These are phyloP conservation scores for Stramonita haemastoma DNA, from an alignment of 2,888 invertebrate genomes.

Conservation along the genomic window DNA sequence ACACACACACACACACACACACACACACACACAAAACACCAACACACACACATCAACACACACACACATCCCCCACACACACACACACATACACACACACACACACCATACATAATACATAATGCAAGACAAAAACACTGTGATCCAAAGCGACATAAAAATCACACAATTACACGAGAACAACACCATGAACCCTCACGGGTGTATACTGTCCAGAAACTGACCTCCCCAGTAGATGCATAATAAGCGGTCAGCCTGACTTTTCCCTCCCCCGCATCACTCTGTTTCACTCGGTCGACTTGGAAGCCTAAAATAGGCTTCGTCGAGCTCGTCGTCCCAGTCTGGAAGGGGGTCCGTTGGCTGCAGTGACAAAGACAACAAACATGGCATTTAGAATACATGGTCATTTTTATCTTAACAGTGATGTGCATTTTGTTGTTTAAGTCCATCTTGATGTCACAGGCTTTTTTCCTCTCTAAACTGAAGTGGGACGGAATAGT, in stretches of 20 bases:
- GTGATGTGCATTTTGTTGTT: too few relatives aligned
- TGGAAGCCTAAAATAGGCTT: slow-evolving; percentile 74
- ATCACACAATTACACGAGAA: background rate
- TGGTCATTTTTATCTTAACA: too few relatives aligned
- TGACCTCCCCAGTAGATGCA: slow-evolving; percentile 72
- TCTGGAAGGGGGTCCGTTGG: slow-evolving; percentile 58
- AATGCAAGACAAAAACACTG: background rate
- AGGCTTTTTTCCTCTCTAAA: too few relatives aligned
- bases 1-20: background rate
- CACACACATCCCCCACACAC: too few relatives aligned
- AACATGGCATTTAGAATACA: too few relatives aligned
- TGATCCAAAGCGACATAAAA: background rate
- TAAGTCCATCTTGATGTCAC: too few relatives aligned
- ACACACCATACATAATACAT: background rate
- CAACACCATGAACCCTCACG: too few relatives aligned
- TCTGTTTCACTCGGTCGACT: slow-evolving; percentile 73
- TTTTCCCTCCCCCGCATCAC: slow-evolving; percentile 73
- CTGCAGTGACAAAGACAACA: slow-evolving; percentile 35
- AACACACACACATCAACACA: background rate
- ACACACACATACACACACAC: background rate
- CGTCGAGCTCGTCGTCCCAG: slow-evolving; percentile 59
- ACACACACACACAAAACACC: background rate
- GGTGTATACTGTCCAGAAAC: background rate
- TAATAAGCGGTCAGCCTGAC: slow-evolving; percentile 74
- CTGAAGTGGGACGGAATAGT: too few relatives aligned